Base-by-base conservation (phyloP, 2,888 invertebrate species). In the Perizoma flavofasciatum region DNA sequence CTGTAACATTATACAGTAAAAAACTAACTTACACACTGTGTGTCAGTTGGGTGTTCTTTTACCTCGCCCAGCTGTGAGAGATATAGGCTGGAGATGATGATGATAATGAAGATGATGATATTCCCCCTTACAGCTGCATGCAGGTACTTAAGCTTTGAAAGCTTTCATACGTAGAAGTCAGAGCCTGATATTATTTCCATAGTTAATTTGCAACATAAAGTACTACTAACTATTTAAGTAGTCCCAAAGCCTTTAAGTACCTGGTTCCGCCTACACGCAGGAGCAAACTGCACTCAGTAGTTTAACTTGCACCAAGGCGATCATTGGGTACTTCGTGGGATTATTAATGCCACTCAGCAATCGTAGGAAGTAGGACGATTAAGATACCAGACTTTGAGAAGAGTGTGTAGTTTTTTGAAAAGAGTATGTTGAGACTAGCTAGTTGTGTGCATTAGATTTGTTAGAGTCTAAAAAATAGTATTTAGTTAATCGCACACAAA, bases 321-420 rank as follows among this genome's bases (percentile, higher is more conserved):
- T 80, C 78, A 79, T 78, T 83, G 71, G 77, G 75, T 78, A 72
- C 81, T 85, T 81, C 74, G 37, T 78, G 75, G 81, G 80, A 82
- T 85, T 86, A 86, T 80, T 82, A 82, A 78, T 74, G 72, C 74
- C 82, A 82, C 77, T 81, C 77, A 68, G 69, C n/a, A 77, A 77
- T 74, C 75, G 70, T 65, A 68, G 69, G 37, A 10, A 0, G 4
- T 45, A 32, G 32, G 45, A 45, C 7, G 45, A 7, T 11, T 45
- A 6, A 45, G 49, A 8, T 5, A 45, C 45, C 8, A 45, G 22
- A 45, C 10, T 5, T 22, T 22, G 22, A 22, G n/a, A n/a, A n/a
- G n/a, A n/a, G n/a, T n/a, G n/a, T n/a, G n/a, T n/a, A n/a, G n/a
- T n/a, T n/a, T n/a, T n/a, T n/a, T n/a, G n/a, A n/a, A n/a, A n/a